Base-by-base conservation (phyloP, 2,797 vertebrate genomes). In the Lateolabrax maculatus region DNA sequence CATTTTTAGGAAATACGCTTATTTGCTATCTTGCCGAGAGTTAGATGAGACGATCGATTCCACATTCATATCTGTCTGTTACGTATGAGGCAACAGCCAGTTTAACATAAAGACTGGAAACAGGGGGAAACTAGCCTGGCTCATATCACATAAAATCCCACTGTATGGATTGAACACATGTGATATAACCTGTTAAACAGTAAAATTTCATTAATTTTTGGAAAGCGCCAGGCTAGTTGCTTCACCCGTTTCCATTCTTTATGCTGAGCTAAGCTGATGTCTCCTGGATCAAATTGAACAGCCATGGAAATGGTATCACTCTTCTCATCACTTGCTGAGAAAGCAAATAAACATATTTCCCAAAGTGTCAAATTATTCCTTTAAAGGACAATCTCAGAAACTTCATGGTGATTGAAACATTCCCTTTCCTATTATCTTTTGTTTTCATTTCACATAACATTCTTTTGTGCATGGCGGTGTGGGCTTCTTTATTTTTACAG, bases 401-500 rank as follows among this genome's bases (percentile, higher is more conserved):
- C 2, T 55, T 19, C 36, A 23, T 49, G n/a, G 31, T 36, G 39
- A 72, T 15, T 44, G 31, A 55, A 53, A 39, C 57, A 36, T 64
- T 29, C 13, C 0, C 58, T 79, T 68, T 52, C 13, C 31, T 51
- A 15, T 41, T 49, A 25, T 31, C 43, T 41, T 64, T 78, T n/a
- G n/a, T n/a, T n/a, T n/a, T n/a, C n/a, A n/a, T 31, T n/a, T 71
- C 43, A 43, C 21, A 60, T 31, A 27, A 23, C 44, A 10, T 55
- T 60, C 36, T 61, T 64, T 46, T 48, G 9, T 81, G n/a, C 53
- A 75, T 85, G 81, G 53, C 7, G 74, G n/a, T 41, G 37, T 56
- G 55, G 77, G 77, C 10, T 66, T 78, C 71, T 76, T 69, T 27
- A 19, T 68, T 73, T 67, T 46, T 71, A 57, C 71, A 67, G 72